Conservation (phyloP, 2,113 vertebrate species). For the Phrynocephalus versicolor region DNA sequence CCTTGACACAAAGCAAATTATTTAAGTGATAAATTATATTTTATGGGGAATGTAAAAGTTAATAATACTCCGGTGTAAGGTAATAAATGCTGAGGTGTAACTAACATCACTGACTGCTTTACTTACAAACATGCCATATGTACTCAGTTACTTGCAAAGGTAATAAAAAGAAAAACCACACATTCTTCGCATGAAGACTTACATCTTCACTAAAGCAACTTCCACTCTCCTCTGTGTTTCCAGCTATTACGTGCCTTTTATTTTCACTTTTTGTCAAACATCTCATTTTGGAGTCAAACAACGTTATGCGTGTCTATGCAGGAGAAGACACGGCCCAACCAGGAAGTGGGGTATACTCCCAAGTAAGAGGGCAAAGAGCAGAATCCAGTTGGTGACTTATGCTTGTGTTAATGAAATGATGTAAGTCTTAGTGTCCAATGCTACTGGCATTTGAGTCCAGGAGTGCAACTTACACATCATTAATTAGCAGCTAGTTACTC, state of each 20-base stretch:
- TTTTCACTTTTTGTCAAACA: slow-evolving; percentile 73
- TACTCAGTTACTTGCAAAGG: slow-evolving; percentile 69
- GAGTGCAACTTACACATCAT: too few relatives aligned
- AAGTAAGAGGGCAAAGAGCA: not conserved
- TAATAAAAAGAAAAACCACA: slow-evolving; percentile 60
- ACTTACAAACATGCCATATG: slow-evolving; percentile 79
- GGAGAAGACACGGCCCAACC: not conserved
- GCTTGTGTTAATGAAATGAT: too few relatives aligned
- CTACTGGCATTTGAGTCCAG: too few relatives aligned
- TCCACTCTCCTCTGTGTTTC: slow-evolving; percentile 13
- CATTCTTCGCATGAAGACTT: slow-evolving; percentile 35
- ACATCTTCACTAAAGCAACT: slow-evolving; percentile 21
- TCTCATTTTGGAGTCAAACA: slow-evolving; percentile 60
- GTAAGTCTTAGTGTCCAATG: too few relatives aligned
- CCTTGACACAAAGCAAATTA: slow-evolving; percentile 84
- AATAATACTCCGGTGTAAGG: slow-evolving; percentile 79
- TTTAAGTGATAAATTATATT: slow-evolving; percentile 83
- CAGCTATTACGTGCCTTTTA: slow-evolving; percentile 33
- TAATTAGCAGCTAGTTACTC: too few relatives aligned
- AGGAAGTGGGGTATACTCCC: not conserved
- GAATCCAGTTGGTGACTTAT: too few relatives aligned
- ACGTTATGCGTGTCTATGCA: not conserved
- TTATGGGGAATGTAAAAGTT: slow-evolving; percentile 85
- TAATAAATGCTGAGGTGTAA: slow-evolving; percentile 81
- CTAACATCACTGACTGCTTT: slow-evolving; percentile 73